Base-by-base conservation (phyloP, 1,140 invertebrate genomes). In the Neelides sp. region DNA sequence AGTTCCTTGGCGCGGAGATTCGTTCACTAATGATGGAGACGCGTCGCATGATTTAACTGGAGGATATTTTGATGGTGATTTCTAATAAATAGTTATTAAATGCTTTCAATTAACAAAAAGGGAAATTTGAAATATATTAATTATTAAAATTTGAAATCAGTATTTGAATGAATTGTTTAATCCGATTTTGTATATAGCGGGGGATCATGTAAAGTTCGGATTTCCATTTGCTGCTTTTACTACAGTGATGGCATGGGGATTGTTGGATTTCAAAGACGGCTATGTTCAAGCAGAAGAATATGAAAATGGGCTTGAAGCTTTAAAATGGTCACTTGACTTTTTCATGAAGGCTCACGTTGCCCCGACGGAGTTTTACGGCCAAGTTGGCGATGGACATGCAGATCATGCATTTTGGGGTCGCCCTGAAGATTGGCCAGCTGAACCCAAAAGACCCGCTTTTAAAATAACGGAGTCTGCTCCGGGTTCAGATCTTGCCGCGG, bases 401-500 rank as follows among this genome's bases (percentile, higher is more conserved):
- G 75, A 77, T 61, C 73, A 76, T 50, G 62, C 62, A 1, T 77
- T 68, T 56, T 78, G 75, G 76, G 74, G 74, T 7, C 66, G 75
- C 41, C 75, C 75, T 2, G 76, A 81, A 63, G 75, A 78, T 23
- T 51, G 27, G 26, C 41, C 43, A 15, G 68, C 78, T 64, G 76
- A 74, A 32, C 75, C 71, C 63, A 62, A 65, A 0, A 65, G 79
- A 35, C 76, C 77, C 0, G 69, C 77, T 1, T 78, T 68, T 56
- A 78, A 78, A 62, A 74, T 79, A 28, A 72, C 74, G 48, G 51
- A 65, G 3, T 61, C 68, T 15, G 68, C 73, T 55, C 75, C 75
- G 54, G 77, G 78, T 35, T 75, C 75, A 15, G 78, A 81, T 61
- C 58, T 80, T 7, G 76, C 76, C 1, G 75, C 71, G 1, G 77